A percentile compares a stretch with the other conserved stretches of the same genome.
phyloP scores from a whole-genome alignment of 2,113 vertebrate species.

The Callionymus lyra region DNA sequence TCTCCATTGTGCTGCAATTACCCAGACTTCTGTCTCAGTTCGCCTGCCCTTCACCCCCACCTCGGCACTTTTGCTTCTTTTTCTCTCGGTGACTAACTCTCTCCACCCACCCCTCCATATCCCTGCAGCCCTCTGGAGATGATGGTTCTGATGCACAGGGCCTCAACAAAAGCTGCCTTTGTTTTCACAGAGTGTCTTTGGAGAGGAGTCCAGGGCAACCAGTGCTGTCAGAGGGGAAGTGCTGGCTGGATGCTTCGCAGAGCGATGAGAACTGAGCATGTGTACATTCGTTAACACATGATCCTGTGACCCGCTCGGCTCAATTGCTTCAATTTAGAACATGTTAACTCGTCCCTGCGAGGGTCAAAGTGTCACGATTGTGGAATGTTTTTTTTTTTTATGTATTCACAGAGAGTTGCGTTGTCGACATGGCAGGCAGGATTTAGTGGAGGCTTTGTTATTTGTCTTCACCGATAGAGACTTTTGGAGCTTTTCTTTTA shows the following conservation, averaged over 20 bases:
- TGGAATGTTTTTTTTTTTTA: constrained; percentile 21
- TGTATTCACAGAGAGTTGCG: constrained; percentile 34
- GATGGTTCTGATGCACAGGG: constrained; percentile 63
- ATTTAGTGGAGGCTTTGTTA: constrained; percentile 23
- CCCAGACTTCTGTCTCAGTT: constrained; percentile 60
- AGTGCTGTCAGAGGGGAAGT: constrained; percentile 63
- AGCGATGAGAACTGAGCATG: constrained; percentile 57
- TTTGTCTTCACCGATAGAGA: constrained; percentile 28
- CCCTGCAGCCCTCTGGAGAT: constrained; percentile 48
- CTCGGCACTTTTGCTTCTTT: constrained; percentile 40
- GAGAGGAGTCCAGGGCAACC: constrained; percentile 52
- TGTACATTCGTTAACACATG: constrained; percentile 63
- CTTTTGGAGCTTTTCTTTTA: too few relatives aligned
- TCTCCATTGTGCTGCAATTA: constrained; percentile 72
- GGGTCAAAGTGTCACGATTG: constrained; percentile 46
- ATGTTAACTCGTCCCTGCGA: constrained; percentile 44
- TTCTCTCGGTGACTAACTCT: constrained; percentile 27
- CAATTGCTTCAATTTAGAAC: constrained; percentile 57
- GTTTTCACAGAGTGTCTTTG: constrained; percentile 60
- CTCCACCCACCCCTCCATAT: constrained; percentile 38
- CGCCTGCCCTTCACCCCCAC: constrained; percentile 59
- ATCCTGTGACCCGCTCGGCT: constrained; percentile 60
- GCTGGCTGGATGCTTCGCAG: constrained; percentile 61
- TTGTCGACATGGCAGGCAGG: constrained; percentile 23
- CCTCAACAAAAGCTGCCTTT: constrained; percentile 69